Conservation (phyloP, 1,140 invertebrate genomes). For the Cherax quadricarinatus region DNA sequence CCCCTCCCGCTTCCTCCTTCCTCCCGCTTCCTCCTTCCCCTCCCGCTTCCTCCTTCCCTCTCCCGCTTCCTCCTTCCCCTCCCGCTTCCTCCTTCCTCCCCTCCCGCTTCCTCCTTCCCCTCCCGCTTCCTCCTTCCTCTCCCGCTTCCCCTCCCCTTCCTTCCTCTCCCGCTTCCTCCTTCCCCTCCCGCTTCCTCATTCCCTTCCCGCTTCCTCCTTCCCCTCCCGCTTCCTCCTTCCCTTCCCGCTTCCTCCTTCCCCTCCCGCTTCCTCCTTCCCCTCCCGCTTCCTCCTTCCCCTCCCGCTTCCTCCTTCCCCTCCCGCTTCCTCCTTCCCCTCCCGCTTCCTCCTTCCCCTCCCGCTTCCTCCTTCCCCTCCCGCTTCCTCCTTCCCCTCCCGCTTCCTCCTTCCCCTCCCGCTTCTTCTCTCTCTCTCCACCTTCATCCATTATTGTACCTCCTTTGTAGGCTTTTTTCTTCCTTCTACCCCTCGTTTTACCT, state of each 20-base stretch:
- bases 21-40: conserved; percentile 3
- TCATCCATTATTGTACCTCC: not conserved
- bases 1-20: conserved; percentile 12
- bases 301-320: not conserved
- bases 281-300: not conserved
- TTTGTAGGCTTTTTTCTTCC: not conserved
- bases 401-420: not conserved
- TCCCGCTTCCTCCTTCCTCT: not conserved
- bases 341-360: not conserved
- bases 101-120: not conserved
- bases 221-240: not conserved
- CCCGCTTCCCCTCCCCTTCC: not conserved
- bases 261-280: not conserved
- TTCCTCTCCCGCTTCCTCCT: not conserved
- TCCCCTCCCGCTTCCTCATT: too few relatives aligned
- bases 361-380: not conserved
- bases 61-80: not conserved
- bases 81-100: not conserved
- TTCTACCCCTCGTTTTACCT: not conserved
- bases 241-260: not conserved
- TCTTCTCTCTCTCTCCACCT: not conserved
- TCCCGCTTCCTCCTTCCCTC: not conserved
- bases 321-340: too few relatives aligned
- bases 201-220: not conserved
- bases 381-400: not conserved